Conservation (phyloP, 2,888 invertebrate species). For the Phyllotreta cruciferae region DNA sequence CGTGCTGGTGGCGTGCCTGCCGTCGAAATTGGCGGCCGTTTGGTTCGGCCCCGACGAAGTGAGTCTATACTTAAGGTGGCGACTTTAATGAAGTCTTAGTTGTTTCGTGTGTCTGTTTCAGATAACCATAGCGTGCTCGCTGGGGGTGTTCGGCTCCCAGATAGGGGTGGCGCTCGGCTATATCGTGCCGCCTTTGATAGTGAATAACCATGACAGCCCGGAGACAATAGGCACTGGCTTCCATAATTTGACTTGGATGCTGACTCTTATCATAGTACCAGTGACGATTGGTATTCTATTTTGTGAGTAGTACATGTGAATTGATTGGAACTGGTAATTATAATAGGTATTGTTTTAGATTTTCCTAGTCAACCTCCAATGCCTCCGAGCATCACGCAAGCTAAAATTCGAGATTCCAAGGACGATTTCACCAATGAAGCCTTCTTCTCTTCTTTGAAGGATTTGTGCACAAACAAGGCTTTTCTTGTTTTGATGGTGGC, state of each 20-base stretch:
- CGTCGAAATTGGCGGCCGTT: constrained; percentile 89
- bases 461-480: constrained; percentile 76
- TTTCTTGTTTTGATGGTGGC: constrained; percentile 82
- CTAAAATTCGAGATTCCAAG: constrained; percentile 62
- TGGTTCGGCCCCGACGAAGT: constrained; percentile 97
- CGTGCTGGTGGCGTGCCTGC: constrained; percentile 89
- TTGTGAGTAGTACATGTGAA: constrained; percentile 30
- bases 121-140: constrained; percentile 70
- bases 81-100: not conserved
- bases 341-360: constrained; percentile 55
- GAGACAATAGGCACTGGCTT: constrained; percentile 55
- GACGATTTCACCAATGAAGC: constrained; percentile 61
- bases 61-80: constrained; percentile 59
- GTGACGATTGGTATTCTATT: constrained; percentile 31
- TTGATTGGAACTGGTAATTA: not conserved
- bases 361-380: constrained; percentile 64
- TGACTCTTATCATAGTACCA: constrained; percentile 63
- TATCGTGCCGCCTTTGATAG: constrained; percentile 46
- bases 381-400: constrained; percentile 65
- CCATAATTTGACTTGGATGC: constrained; percentile 63
- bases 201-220: constrained; percentile 49
- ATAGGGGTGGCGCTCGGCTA: constrained; percentile 73
- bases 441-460: constrained; percentile 72
- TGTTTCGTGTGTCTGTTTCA: constrained; percentile 26
- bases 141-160: constrained; percentile 78